These are phyloP conservation scores for Phylloscopus trochiloides DNA, from an alignment of 2,113 vertebrate species.

Conservation along the genomic window DNA sequence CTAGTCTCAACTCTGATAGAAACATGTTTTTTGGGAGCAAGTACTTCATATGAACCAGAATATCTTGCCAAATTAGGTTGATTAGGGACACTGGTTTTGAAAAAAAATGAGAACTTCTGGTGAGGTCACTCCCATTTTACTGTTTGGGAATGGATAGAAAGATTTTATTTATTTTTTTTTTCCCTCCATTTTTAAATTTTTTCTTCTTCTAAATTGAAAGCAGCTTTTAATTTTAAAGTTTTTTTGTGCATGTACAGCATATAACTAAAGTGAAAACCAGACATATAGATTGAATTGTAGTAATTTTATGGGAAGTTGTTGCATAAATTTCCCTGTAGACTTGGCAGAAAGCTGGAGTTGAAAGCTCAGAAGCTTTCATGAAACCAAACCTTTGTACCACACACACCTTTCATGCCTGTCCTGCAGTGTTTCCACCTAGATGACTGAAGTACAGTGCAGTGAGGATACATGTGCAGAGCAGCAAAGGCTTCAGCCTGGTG, in stretches of 20 bases:
- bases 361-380: not conserved
- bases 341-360: not conserved
- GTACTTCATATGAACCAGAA: not conserved
- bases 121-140: not conserved
- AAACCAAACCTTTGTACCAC: not conserved
- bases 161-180: not conserved
- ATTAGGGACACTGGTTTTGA: not conserved
- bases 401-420: not conserved
- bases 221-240: not conserved
- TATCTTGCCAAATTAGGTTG: not conserved
- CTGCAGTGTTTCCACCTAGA: not conserved
- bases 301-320: not conserved
- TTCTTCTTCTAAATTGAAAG: not conserved
- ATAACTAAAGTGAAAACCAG: not conserved
- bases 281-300: not conserved
- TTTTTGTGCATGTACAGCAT: not conserved
- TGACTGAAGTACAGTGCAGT: not conserved
- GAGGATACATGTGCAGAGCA: not conserved
- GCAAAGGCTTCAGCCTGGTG: not conserved
- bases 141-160: not conserved
- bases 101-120: not conserved
- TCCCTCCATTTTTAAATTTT: rapidly evolving
- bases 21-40: not conserved
- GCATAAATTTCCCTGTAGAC: not conserved
- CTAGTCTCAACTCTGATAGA: not conserved